phyloP scores from a whole-genome alignment of 2,797 vertebrate species.

The Lerista edwardsae region DNA sequence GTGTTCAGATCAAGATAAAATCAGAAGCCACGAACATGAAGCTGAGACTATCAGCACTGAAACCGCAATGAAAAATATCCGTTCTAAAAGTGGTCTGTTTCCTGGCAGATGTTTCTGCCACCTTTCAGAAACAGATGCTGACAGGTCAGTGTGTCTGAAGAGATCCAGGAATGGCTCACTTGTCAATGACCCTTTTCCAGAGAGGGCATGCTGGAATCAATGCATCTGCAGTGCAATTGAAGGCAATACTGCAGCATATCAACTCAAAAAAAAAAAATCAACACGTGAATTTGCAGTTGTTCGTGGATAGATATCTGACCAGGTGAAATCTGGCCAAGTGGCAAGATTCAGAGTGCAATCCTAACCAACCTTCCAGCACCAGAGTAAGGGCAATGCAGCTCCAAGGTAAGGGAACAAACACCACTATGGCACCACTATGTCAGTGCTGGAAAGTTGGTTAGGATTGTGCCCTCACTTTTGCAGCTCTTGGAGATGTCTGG shows the following conservation, averaged over 20 bases:
- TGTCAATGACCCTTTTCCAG: background rate
- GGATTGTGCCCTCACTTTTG: too few species aligned
- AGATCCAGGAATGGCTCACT: slow-evolving; percentile 4
- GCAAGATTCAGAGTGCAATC: too few species aligned
- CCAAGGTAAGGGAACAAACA: too few species aligned
- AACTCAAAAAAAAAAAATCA: too few species aligned
- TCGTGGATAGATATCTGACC: background rate
- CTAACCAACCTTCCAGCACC: too few species aligned
- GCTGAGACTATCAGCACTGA: slow-evolving; percentile 33
- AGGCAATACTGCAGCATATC: background rate
- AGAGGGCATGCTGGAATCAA: background rate
- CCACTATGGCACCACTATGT: too few species aligned
- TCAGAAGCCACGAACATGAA: slow-evolving; percentile 41
- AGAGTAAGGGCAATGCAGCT: too few species aligned
- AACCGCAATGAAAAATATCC: slow-evolving; percentile 63
- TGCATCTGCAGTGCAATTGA: background rate
- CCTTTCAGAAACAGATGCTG: background rate
- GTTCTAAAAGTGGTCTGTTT: slow-evolving; percentile 44
- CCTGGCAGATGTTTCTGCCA: slow-evolving; percentile 40
- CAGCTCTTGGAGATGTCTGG: background rate
- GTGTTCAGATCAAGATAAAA: slow-evolving; percentile 43
- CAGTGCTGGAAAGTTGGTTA: too few species aligned
- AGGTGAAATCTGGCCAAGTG: background rate
- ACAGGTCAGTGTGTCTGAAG: background rate
- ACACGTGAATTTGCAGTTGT: background rate